Percentiles rank a stretch among this genome's conserved stretches.
phyloP scores from a whole-genome alignment of 2,888 invertebrate genomes.

The Conistra vaccinii region DNA sequence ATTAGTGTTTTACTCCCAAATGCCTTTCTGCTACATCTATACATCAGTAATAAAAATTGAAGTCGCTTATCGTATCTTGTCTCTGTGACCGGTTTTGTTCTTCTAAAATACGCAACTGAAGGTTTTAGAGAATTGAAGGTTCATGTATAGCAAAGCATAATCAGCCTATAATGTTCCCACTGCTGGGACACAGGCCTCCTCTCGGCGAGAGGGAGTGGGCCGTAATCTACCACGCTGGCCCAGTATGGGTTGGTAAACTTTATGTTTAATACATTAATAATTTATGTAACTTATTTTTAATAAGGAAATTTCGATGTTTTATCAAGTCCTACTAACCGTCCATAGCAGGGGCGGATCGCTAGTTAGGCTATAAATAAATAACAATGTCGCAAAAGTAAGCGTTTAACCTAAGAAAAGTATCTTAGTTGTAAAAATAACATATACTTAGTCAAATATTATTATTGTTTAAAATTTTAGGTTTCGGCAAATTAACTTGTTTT shows the following conservation, averaged over 20 bases:
- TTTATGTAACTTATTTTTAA: too few relatives aligned
- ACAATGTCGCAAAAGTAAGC: constrained; percentile 2
- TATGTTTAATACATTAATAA: too few relatives aligned
- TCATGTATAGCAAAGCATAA: too few relatives aligned
- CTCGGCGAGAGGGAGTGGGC: too few relatives aligned
- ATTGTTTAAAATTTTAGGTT: constrained; percentile 11
- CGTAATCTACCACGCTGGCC: too few relatives aligned
- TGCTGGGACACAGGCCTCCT: too few relatives aligned
- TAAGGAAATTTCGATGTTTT: too few relatives aligned
- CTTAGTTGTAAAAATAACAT: constrained; percentile 42
- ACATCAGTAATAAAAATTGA: neutral
- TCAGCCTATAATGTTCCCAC: too few relatives aligned
- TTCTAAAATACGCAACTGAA: neutral
- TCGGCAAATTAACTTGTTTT: constrained; percentile 11
- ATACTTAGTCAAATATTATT: constrained; percentile 16
- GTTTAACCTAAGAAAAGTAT: constrained; percentile 32
- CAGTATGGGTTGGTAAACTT: too few relatives aligned
- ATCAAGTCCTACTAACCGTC: too few relatives aligned
- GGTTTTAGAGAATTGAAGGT: too few relatives aligned
- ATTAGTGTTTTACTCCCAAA: neutral
- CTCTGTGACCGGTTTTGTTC: neutral
- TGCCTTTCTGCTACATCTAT: neutral
- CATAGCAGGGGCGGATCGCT: neutral
- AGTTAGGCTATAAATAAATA: neutral
- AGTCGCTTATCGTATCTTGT: neutral